Conservation (phyloP, 2,113 vertebrate genomes). For the Acanthisitta chloris region DNA sequence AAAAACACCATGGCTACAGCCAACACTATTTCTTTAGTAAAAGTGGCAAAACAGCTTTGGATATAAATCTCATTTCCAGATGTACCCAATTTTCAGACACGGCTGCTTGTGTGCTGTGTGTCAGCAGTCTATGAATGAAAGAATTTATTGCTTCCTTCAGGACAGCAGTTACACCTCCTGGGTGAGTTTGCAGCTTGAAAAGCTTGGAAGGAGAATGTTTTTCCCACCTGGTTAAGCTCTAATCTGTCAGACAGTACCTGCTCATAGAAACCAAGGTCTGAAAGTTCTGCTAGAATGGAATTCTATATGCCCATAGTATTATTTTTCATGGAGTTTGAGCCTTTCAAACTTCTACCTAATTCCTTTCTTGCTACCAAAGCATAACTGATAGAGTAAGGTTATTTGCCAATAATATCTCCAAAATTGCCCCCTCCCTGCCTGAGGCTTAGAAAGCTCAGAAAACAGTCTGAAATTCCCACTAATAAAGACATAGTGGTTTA, state of each 20-base stretch:
- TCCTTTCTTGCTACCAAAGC: neutral
- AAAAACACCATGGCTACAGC: neutral
- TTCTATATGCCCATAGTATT: accelerated
- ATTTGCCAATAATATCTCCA: neutral
- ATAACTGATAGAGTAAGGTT: neutral
- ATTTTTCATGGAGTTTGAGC: neutral
- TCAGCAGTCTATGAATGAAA: neutral
- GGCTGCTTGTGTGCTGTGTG: neutral
- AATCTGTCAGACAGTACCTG: neutral
- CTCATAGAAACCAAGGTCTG: neutral
- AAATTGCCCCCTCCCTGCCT: neutral
- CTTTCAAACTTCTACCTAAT: neutral
- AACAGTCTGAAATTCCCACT: neutral
- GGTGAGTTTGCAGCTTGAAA: neutral
- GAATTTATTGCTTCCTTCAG: neutral
- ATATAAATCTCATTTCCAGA: neutral
- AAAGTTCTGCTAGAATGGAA: neutral
- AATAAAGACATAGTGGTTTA: neutral
- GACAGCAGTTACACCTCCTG: neutral
- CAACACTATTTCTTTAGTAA: neutral
- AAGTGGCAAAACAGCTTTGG: neutral
- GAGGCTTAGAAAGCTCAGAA: neutral
- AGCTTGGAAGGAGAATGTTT: neutral
- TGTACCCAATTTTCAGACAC: neutral
- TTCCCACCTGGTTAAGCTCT: neutral